phyloP scores from a whole-genome alignment of 2,797 vertebrate genomes.

The Bovichtus variegatus region DNA sequence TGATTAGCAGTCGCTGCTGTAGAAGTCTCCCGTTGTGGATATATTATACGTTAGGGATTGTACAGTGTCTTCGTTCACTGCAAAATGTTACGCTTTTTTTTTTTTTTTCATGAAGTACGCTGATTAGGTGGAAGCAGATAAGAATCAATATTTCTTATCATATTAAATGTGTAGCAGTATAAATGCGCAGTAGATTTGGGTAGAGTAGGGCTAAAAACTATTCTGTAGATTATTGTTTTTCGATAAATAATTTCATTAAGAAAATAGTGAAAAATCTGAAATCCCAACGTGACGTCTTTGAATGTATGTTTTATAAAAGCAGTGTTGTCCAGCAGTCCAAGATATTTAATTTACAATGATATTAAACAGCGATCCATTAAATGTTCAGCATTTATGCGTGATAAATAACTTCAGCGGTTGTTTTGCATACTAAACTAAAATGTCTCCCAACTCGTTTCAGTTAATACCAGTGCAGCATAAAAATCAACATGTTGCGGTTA shows the following conservation, averaged over 20 bases:
- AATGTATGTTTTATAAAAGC: neutral
- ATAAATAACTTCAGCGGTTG: neutral
- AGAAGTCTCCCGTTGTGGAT: constrained; percentile 25
- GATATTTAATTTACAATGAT: neutral
- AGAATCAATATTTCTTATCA: neutral
- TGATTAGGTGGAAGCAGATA: neutral
- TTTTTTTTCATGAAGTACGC: neutral
- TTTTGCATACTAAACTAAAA: neutral
- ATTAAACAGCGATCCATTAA: neutral
- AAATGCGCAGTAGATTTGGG: too few relatives aligned
- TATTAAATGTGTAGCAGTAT: neutral
- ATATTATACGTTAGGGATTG: constrained; percentile 16
- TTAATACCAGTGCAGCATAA: neutral
- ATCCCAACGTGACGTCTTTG: neutral
- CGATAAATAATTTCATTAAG: neutral
- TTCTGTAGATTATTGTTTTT: neutral
- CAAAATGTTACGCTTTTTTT: neutral
- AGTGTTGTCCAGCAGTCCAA: neutral
- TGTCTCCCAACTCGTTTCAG: neutral
- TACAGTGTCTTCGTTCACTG: constrained; percentile 14
- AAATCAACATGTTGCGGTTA: neutral
- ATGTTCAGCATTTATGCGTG: neutral
- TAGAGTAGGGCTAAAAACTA: neutral
- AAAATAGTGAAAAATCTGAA: neutral
- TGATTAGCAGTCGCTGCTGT: constrained; percentile 11